phyloP scores from a whole-genome alignment of 1,140 invertebrate genomes.

The Drosophila biarmipes region DNA sequence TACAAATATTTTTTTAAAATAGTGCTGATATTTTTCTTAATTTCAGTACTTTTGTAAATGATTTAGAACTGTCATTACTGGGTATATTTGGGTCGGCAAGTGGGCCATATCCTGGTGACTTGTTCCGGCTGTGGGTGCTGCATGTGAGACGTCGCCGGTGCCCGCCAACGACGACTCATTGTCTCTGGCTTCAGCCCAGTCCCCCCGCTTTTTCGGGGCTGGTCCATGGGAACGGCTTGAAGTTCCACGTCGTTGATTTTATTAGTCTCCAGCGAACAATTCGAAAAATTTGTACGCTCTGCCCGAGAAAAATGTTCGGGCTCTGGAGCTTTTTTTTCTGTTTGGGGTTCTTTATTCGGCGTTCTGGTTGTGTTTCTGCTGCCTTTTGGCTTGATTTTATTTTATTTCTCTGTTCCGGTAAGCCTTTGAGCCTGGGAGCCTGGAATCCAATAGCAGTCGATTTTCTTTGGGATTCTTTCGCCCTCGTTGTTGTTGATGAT shows the following conservation, averaged over 20 bases:
- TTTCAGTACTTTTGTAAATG: neutral
- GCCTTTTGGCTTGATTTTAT: slow-evolving; percentile 46
- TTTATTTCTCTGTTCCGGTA: slow-evolving; percentile 49
- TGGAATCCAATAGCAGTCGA: slow-evolving; percentile 80
- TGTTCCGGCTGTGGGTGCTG: slow-evolving; percentile 40
- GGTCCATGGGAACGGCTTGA: slow-evolving; percentile 81
- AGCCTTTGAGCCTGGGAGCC: slow-evolving; percentile 58
- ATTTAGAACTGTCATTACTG: neutral
- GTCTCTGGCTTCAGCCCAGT: slow-evolving; percentile 52
- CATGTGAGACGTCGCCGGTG: slow-evolving; percentile 46
- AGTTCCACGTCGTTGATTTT: slow-evolving; percentile 84
- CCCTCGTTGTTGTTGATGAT: slow-evolving; percentile 37
- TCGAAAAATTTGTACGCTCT: slow-evolving; percentile 81
- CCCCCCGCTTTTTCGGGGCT: slow-evolving; percentile 6
- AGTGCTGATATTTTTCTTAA: too few species aligned
- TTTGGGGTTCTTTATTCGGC: slow-evolving; percentile 21
- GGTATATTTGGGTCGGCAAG: slow-evolving; percentile 11
- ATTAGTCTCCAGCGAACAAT: slow-evolving; percentile 84
- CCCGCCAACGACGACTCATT: slow-evolving; percentile 63
- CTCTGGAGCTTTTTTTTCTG: slow-evolving; percentile 27
- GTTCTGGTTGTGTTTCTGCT: slow-evolving; percentile 40
- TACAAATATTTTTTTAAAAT: neutral
- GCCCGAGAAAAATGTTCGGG: slow-evolving; percentile 67
- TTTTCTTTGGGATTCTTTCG: slow-evolving; percentile 76
- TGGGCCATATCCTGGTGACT: slow-evolving; percentile 7